Percentiles rank a stretch among this genome's conserved stretches.
Evolutionary conservation across 2,113 vertebrate genomes (phyloP).

Genomic region (Pachyramphus minor): DNA sequence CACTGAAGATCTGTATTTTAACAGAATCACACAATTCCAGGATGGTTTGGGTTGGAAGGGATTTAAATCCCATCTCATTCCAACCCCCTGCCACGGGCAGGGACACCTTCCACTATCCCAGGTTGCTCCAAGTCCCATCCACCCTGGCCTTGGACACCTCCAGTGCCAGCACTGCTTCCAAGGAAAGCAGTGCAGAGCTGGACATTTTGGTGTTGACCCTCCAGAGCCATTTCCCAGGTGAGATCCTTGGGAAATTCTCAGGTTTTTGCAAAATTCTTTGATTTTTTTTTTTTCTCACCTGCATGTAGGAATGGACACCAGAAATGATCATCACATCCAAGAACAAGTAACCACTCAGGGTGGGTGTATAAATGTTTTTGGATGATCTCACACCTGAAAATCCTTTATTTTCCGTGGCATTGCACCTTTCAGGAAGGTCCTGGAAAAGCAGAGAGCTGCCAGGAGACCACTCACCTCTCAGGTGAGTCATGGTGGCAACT

Average conservation of each 20-base stretch:
- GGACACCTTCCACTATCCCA: background rate
- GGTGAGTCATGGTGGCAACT: background rate
- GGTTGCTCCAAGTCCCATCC: background rate
- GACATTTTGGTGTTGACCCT: background rate
- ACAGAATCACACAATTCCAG: background rate
- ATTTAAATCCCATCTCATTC: no score
- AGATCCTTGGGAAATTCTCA: background rate
- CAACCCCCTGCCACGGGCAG: background rate
- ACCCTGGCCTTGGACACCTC: background rate
- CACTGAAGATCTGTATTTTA: background rate
- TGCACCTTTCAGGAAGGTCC: background rate
- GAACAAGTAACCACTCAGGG: rapidly evolving
- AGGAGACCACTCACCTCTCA: background rate
- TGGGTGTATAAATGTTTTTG: background rate
- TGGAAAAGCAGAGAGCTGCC: background rate
- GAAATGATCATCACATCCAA: background rate
- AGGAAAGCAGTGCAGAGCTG: background rate
- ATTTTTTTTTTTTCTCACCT: background rate
- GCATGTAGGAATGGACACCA: background rate
- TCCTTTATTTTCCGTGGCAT: background rate
- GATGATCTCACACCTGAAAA: background rate
- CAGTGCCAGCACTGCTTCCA: background rate
- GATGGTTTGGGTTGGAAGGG: background rate
- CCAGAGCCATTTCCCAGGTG: background rate
- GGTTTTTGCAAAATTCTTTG: background rate